These are phyloP conservation scores for Sphecodes monilicornis DNA, from an alignment of 2,888 invertebrate genomes.

Conservation along the genomic window DNA sequence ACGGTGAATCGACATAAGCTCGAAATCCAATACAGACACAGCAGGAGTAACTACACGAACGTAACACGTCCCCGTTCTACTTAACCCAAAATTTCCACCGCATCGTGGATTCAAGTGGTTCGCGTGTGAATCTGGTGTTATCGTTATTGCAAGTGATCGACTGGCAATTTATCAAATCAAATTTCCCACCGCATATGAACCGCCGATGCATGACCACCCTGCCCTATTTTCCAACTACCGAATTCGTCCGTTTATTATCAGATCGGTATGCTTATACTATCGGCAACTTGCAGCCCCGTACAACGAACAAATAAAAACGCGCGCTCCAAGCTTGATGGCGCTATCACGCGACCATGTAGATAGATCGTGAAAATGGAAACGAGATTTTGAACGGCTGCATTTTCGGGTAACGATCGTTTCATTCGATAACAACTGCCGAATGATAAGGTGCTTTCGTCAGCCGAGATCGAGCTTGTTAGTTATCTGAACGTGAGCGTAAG, in stretches of 20 bases:
- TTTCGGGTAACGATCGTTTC: slow-evolving; percentile 20
- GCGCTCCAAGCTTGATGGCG: background rate
- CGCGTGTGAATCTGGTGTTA: slow-evolving; percentile 45
- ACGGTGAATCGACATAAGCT: background rate
- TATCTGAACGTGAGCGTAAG: background rate
- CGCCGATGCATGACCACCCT: slow-evolving; percentile 15
- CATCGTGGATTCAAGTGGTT: slow-evolving; percentile 28
- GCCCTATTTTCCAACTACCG: slow-evolving; percentile 29
- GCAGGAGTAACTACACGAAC: background rate
- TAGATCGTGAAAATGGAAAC: background rate
- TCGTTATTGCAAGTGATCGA: slow-evolving; percentile 25
- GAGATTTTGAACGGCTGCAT: slow-evolving; percentile 11
- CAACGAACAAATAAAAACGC: background rate
- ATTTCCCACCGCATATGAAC: slow-evolving; percentile 34
- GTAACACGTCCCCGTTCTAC: slow-evolving; percentile 22
- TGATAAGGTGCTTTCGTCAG: background rate
- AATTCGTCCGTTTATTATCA: slow-evolving; percentile 20
- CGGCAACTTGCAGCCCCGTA: background rate
- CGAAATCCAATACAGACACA: background rate
- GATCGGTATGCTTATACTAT: slow-evolving; percentile 8
- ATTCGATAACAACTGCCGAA: background rate
- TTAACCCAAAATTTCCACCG: slow-evolving; percentile 32
- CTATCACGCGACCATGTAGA: slow-evolving; percentile 3
- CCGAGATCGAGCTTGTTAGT: background rate
- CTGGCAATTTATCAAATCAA: slow-evolving; percentile 46